Base-by-base conservation (phyloP, 2,113 vertebrate genomes). In the Caranx melampygus region DNA sequence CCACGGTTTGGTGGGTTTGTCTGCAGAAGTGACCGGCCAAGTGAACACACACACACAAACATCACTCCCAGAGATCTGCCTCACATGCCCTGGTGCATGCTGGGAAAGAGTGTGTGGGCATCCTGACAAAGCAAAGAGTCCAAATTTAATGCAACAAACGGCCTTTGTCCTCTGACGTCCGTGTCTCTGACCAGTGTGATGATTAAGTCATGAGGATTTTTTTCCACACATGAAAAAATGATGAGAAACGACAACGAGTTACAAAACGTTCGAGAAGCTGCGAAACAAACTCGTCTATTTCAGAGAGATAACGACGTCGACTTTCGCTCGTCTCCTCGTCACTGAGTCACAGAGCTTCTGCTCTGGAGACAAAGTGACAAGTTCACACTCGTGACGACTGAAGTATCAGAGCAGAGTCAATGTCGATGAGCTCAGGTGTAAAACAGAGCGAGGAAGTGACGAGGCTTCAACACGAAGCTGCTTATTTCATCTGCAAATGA, bases 221-320 rank as follows among this genome's bases (percentile, higher is more conserved):
- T 45, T 70, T 77, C 20, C 0, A 18, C 37, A n/a, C 34, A 26
- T 62, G 60, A 65, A 20, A 54, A 54, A 64, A 57, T 26, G 0
- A 69, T 71, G 59, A 62, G 61, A 76, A 68, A 67, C 26, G 26
- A 62, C 54, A 58, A 62, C 54, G 52, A 79, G 47, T 81, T 79
- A 65, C 12, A 52, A 69, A 79, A 78, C 78, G 60, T 79, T 83
- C 47, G 57, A 47, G 45, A 45, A 58, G 20, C 21, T n/a, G 78
- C 12, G 73, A 82, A 82, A 82, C 63, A 61, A 71, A 47, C 65
- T 1, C 47, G 4, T 86, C 52, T 84, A 70, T 86, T 89, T 78
- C 40, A 73, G 26, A 20, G n/a, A 34, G 72, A 80, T 54, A 80
- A 78, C 44, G 52, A 78, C 68, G 78, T 26, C 35, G 75, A 76